phyloP scores from a whole-genome alignment of 2,797 vertebrate species.

The Crenuchus spilurus region DNA sequence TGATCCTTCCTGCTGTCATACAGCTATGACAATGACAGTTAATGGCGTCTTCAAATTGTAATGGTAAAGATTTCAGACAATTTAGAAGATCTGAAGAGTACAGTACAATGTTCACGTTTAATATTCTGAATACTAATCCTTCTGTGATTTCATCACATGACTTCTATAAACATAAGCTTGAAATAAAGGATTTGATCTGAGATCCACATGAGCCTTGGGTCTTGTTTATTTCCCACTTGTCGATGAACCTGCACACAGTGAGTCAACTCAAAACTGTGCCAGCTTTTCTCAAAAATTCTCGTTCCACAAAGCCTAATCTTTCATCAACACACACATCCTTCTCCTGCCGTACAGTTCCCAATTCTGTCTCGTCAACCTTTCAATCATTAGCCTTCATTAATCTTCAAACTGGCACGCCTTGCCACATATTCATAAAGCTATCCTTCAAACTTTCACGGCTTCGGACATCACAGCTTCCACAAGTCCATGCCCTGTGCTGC shows the following conservation, averaged over 20 bases:
- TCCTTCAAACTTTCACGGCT: constrained; percentile 17
- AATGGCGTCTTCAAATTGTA: no score
- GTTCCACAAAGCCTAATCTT: constrained; percentile 13
- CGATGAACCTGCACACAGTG: not conserved
- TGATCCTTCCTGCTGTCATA: no score
- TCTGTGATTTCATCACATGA: not conserved
- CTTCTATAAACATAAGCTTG: not conserved
- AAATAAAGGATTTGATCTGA: not conserved
- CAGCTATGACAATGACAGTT: no score
- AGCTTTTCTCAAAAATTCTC: constrained; percentile 38
- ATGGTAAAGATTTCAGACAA: not conserved
- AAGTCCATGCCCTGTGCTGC: not conserved
- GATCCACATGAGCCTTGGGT: not conserved
- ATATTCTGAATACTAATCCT: not conserved
- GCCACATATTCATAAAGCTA: not conserved
- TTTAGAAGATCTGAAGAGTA: not conserved
- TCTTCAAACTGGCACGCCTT: not conserved
- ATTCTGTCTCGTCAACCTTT: not conserved
- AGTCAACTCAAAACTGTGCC: no score
- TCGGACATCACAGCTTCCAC: not conserved
- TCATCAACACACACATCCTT: constrained; percentile 25
- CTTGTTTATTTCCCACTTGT: not conserved
- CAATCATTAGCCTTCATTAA: not conserved
- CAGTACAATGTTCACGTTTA: not conserved
- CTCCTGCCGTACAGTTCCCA: not conserved